Evolutionary conservation across 1,140 invertebrate genomes (phyloP).

Genomic region (Papilio polyxenes): DNA sequence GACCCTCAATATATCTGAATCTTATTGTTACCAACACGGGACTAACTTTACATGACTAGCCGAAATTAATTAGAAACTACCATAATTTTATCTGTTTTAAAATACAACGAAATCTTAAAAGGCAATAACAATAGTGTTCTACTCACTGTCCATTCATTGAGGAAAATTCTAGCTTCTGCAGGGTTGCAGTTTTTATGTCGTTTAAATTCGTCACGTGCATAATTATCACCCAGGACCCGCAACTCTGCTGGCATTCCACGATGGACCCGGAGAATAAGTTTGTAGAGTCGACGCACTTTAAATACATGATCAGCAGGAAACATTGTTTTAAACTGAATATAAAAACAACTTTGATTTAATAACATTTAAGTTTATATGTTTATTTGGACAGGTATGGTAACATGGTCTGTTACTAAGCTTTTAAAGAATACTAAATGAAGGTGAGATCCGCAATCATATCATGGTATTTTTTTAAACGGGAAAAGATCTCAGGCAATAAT

Average conservation of each 20-base stretch:
- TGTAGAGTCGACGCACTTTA: slow-evolving; percentile 90
- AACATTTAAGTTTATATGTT: not conserved
- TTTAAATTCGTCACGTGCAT: slow-evolving; percentile 94
- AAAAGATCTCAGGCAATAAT: not conserved
- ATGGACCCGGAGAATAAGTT: slow-evolving; percentile 92
- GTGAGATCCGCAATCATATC: not conserved
- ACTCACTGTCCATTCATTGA: slow-evolving; percentile 94
- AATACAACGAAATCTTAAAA: not conserved
- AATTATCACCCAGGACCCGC: slow-evolving; percentile 88
- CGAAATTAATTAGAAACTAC: too few species aligned
- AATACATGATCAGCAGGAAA: slow-evolving; percentile 80
- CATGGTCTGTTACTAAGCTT: not conserved
- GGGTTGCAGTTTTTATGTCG: slow-evolving; percentile 89
- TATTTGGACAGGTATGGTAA: not conserved
- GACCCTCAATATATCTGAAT: too few species aligned
- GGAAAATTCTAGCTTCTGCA: slow-evolving; percentile 87
- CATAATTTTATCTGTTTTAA: not conserved
- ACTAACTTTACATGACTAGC: too few species aligned
- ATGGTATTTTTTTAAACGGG: not conserved
- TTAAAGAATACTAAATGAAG: not conserved
- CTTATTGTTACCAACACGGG: not conserved
- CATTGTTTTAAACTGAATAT: slow-evolving; percentile 42
- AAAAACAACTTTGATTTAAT: not conserved
- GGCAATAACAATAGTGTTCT: slow-evolving; percentile 31
- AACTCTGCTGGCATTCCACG: slow-evolving; percentile 89